Evolutionary conservation across 1,140 invertebrate species (phyloP), one percentile per base, ranked within the genome.

Genomic region (Vanessa tameamea): DNA sequence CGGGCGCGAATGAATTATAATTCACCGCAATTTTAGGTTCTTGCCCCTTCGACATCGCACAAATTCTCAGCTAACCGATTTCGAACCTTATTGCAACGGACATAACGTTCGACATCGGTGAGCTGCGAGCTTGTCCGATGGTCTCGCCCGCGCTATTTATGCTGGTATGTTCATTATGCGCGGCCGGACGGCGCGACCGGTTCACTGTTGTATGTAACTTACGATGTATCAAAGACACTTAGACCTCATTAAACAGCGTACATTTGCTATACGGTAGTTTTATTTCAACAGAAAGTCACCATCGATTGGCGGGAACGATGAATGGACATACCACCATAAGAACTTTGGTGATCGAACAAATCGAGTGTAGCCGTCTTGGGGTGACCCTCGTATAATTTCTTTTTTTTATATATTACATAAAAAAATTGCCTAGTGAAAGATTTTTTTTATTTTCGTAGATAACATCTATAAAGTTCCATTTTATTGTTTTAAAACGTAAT

Each of bases 291-390:
- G 70, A 66, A 67, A 63, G 69, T 76, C 76, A 73, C 76, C 80
- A 73, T 70, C 37, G 77, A 76, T 76, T 37, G 61, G 72, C 67
- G 66, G 57, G 69, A 50, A 20, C 37, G 37, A 11, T 50, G 70
- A 81, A 87, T 90, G 90, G 88, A 92, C 90, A 90, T 92, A 92
- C 90, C 88, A 85, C 73, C 86, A 89, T 88, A 82, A 79, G 59
- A 72, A 78, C 71, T 59, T 73, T 80, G 85, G 83, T 83, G 81
- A 83, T 72, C 76, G 59, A 63, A 64, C 63, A 47, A 70, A 31
- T 23, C 8, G 65, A 67, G 65, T 14, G 26, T 14, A n/a, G 57
- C 13, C 48, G 48, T 51, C n/a, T 51, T 51, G 37, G 59, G 23
- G 16, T 61, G 37, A 43, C 1, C 37, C 37, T 43, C 37, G 37